Base-by-base conservation (phyloP, 2,113 vertebrate species). In the Pavo muticus region DNA sequence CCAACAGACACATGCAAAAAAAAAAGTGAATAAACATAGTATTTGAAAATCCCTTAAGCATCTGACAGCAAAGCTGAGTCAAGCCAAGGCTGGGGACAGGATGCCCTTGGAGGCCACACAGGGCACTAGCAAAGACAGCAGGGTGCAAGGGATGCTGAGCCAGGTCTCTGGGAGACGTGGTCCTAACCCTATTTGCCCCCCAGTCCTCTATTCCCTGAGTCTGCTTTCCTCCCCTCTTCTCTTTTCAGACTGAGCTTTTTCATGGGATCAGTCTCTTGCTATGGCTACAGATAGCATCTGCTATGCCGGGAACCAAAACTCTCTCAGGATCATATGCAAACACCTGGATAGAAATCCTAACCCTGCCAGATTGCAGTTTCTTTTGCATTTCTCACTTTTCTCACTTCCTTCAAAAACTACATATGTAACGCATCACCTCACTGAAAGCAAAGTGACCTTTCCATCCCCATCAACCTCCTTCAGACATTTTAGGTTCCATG, bases 91-190 rank as follows among this genome's bases (percentile, higher is more conserved):
- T 57, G 56, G 30, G 30, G 30, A 32, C 30, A 57, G 30, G 30
- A 57, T 30, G 52, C 30, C 56, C 56, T 32, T 57, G 56, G 30
- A 32, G 17, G 29, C 30, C 56, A 57, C 29, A 56, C 29, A 32
- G 29, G 54, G 54, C 54, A 18, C 29, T 32, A 32, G 54, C 29
- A 56, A 14, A 56, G 54, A 32, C 16, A 60, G 37, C 32, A 23
- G 10, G 39, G 16, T 18, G 11, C 30, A 23, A 44, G 37, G 44
- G 57, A 63, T 29, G 39, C 54, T 16, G 59, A 78, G 54, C 23
- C 70, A 79, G 8, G 39, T n/a, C 61, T 25, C 57, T 3, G 1
- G 29, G 35, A 68, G n/a, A 24, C 0, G 0, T 5, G 52, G 32
- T 47, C 71, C 77, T 87, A 52, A 87, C 64, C 81, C 65, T 35